Base-by-base conservation (phyloP, 2,113 vertebrate genomes). In the Poeciliopsis retropinna region DNA sequence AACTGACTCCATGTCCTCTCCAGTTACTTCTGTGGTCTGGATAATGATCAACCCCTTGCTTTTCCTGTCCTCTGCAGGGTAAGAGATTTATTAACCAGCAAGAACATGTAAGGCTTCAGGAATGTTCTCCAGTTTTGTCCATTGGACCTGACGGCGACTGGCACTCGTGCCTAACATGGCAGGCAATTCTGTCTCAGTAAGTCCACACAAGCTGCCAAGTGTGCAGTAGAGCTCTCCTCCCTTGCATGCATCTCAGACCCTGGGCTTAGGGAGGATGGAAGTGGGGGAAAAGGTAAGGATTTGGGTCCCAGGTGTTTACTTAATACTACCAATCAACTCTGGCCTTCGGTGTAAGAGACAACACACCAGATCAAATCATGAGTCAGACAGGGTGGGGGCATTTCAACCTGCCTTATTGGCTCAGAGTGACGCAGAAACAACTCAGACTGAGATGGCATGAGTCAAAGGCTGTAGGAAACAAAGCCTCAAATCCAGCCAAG, bases 61-160 rank as follows among this genome's bases (percentile, higher is more conserved):
- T 83, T 89, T 85, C 71, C 44, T 74, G 66, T 80, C 41, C 72
- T 86, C 25, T 0, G 68, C 7, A 8, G 75, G 31, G 67, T 69
- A 13, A 77, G 86, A 82, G 84, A 91, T 90, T 87, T 90, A 90
- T 92, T 89, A 90, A 91, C 90, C 79, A 72, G 70, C 54, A 67
- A 68, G 31, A 73, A 60, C 39, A 15, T 78, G 75, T 85, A 84
- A 86, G 69, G 79, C 76, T 81, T 75, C 61, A 89, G 88, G 87
- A 91, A 92, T 93, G 86, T 87, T 84, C 78, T 87, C 80, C 65
- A 81, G 69, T 81, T 88, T 91, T 71, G 34, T 78, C 78, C 76
- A 89, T 60, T 82, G 81, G 76, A 85, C 76, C 79, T 75, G 86
- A 87, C 39, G 75, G 81, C 84, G 86, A 90, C 80, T 90, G 86